Conservation (phyloP, 2,888 invertebrate genomes). For the Marronus borbonicus region DNA sequence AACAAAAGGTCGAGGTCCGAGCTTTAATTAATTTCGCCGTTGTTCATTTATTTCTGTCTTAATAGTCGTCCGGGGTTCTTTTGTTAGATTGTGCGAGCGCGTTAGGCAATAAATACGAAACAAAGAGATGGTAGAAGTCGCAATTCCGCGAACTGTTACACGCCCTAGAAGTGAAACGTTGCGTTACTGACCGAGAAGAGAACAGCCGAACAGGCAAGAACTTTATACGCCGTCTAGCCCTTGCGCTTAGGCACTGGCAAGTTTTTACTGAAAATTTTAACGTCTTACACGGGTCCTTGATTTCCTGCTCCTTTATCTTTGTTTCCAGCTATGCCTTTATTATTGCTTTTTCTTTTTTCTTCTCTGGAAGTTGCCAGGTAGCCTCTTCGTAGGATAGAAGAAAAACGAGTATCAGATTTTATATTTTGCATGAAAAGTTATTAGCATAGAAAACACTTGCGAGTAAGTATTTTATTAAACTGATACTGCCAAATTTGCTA, state of each 20-base stretch:
- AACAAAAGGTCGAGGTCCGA: conserved; percentile 51
- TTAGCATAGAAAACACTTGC: no score
- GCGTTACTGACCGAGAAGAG: background rate
- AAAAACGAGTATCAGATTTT: no score
- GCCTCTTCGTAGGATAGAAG: background rate
- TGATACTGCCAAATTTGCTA: no score
- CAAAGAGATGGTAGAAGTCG: conserved; percentile 38
- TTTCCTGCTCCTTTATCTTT: conserved; percentile 25
- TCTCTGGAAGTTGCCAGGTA: conserved; percentile 2
- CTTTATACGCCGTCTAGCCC: conserved; percentile 11
- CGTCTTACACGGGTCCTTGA: conserved; percentile 31
- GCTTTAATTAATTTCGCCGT: conserved; percentile 54
- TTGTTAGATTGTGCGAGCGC: conserved; percentile 38
- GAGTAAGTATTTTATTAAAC: no score
- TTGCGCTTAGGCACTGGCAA: conserved; percentile 12
- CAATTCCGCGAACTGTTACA: conserved; percentile 29
- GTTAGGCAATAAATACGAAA: conserved; percentile 50
- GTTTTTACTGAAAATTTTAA: conserved; percentile 32
- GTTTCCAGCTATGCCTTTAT: conserved; percentile 8
- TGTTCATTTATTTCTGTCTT: conserved; percentile 55
- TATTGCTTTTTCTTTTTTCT: background rate
- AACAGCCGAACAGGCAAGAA: conserved; percentile 5
- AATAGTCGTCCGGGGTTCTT: conserved; percentile 49
- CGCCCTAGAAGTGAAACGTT: conserved; percentile 5
- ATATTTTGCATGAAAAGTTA: no score